Conservation (phyloP, 2,113 vertebrate genomes). For the Falco punctatus region DNA sequence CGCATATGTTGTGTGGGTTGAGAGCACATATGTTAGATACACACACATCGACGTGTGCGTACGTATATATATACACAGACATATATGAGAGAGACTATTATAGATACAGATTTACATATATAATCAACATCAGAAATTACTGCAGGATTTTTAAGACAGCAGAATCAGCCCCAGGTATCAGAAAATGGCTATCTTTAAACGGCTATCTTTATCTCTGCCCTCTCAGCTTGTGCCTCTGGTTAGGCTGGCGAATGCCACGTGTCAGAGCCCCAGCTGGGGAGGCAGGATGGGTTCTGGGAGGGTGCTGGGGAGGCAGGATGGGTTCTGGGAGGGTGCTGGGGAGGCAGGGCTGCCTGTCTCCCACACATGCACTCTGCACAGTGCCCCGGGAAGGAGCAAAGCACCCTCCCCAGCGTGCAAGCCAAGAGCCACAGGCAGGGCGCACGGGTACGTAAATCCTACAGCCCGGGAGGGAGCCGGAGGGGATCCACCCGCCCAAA, state of each 20-base stretch:
- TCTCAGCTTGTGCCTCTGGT: neutral
- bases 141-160: neutral
- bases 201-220: neutral
- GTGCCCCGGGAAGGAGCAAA: neutral
- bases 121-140: conserved; percentile 32
- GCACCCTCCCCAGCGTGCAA: accelerated
- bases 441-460: neutral
- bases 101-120: conserved; percentile 44
- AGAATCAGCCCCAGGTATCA: neutral
- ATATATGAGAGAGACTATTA: conserved; percentile 35
- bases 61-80: conserved; percentile 51
- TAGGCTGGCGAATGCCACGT: accelerated
- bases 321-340: neutral
- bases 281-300: neutral
- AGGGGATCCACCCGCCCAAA: neutral
- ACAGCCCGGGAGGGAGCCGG: neutral
- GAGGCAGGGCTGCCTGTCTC: neutral
- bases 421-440: accelerated
- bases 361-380: neutral
- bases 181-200: neutral
- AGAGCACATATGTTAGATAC: conserved; percentile 56
- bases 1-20: conserved; percentile 54
- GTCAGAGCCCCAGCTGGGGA: neutral
- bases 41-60: conserved; percentile 37
- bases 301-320: neutral